Conservation (phyloP, 2,888 invertebrate genomes). For the Seira sanloemensis region DNA sequence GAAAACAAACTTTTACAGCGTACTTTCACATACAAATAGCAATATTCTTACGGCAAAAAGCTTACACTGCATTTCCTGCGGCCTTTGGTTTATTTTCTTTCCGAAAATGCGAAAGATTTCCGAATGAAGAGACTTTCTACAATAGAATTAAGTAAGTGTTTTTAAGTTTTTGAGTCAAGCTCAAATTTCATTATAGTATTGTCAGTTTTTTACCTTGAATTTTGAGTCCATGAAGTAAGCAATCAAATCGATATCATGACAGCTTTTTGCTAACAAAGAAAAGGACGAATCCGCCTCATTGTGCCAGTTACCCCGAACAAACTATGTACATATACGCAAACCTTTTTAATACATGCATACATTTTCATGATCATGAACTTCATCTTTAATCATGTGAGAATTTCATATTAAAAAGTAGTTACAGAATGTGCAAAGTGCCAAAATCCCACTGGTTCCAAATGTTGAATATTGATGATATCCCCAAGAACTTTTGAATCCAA, state of each 20-base stretch:
- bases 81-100: constrained; percentile 75
- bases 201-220: constrained; percentile 60
- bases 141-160: background rate
- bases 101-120: constrained; percentile 74
- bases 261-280: constrained; percentile 76
- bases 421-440: constrained; percentile 77
- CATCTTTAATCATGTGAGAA: too few relatives aligned
- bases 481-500: constrained; percentile 75
- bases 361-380: too few relatives aligned
- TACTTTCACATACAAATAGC: too few relatives aligned
- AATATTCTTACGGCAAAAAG: background rate
- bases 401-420: constrained; percentile 27
- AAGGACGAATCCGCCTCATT: constrained; percentile 75
- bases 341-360: background rate
- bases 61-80: constrained; percentile 73
- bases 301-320: constrained; percentile 76
- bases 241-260: constrained; percentile 77
- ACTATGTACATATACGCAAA: constrained; percentile 25
- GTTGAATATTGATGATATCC: constrained; percentile 77
- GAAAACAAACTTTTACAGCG: background rate
- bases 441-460: constrained; percentile 76
- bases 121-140: constrained; percentile 72
- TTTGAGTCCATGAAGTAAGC: constrained; percentile 75
- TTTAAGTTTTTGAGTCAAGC: background rate
- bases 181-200: background rate